Conservation (phyloP, 2,113 vertebrate genomes). For the Jaculus jaculus region DNA sequence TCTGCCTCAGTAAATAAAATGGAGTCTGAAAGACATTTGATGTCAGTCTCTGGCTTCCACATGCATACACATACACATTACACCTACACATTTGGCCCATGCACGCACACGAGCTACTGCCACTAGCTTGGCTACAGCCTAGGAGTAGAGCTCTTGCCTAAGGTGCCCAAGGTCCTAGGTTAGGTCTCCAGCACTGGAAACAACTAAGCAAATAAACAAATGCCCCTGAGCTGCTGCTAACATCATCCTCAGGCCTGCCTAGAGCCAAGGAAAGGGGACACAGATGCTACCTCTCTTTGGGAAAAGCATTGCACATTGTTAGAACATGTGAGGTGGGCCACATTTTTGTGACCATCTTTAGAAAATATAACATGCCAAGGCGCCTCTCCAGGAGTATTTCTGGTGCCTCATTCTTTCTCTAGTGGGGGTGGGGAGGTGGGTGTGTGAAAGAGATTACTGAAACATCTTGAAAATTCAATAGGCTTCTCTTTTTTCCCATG, state of each 20-base stretch:
- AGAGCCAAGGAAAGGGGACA: neutral
- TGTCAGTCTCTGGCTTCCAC: no score
- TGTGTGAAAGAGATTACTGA: neutral
- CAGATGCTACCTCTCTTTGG: neutral
- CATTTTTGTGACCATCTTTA: neutral
- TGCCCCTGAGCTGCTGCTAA: neutral
- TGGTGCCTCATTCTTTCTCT: neutral
- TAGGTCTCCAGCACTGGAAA: neutral
- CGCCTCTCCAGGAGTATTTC: neutral
- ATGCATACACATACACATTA: no score
- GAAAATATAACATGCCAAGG: neutral
- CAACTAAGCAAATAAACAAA: neutral
- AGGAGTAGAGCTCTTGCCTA: neutral
- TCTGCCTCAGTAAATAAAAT: no score
- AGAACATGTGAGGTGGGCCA: neutral
- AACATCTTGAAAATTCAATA: neutral
- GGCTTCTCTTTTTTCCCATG: neutral
- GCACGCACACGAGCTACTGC: neutral
- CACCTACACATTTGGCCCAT: no score
- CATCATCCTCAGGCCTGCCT: neutral
- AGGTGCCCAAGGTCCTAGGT: neutral
- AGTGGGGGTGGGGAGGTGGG: no score
- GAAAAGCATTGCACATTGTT: neutral
- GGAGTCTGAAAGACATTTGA: no score
- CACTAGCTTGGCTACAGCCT: neutral